Conservation (phyloP, 2,113 vertebrate genomes). For the Brachionichthys hirsutus region DNA sequence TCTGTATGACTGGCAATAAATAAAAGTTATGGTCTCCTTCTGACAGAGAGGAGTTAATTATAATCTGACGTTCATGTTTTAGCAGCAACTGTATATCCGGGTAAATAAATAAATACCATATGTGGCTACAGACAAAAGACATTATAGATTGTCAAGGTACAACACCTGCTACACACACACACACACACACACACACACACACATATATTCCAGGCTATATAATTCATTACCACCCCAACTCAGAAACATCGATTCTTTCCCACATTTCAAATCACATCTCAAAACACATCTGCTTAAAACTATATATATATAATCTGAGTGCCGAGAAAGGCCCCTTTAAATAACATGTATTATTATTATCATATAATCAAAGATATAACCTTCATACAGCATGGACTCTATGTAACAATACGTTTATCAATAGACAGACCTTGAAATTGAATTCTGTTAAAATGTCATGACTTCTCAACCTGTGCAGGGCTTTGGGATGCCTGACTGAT, state of each 20-base stretch:
- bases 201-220: too few relatives aligned
- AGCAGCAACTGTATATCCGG: conserved; percentile 8
- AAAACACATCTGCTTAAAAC: too few relatives aligned
- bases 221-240: too few relatives aligned
- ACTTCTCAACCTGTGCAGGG: too few relatives aligned
- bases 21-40: neutral
- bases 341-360: too few relatives aligned
- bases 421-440: neutral
- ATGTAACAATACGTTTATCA: neutral
- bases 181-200: too few relatives aligned
- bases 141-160: conserved; percentile 3
- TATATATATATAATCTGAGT: too few relatives aligned
- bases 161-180: too few relatives aligned
- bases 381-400: neutral
- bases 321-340: too few relatives aligned
- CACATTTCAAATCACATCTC: too few relatives aligned
- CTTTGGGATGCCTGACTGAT: too few relatives aligned
- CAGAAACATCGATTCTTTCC: too few relatives aligned
- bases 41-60: conserved; percentile 12
- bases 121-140: neutral
- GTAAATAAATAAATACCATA: neutral
- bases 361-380: neutral
- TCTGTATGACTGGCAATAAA: conserved; percentile 13
- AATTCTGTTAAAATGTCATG: neutral
- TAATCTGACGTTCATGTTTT: conserved; percentile 16